A percentile compares a stretch with the other conserved stretches of the same genome.
phyloP scores from a whole-genome alignment of 2,797 vertebrate genomes.

The Spinus pinus region DNA sequence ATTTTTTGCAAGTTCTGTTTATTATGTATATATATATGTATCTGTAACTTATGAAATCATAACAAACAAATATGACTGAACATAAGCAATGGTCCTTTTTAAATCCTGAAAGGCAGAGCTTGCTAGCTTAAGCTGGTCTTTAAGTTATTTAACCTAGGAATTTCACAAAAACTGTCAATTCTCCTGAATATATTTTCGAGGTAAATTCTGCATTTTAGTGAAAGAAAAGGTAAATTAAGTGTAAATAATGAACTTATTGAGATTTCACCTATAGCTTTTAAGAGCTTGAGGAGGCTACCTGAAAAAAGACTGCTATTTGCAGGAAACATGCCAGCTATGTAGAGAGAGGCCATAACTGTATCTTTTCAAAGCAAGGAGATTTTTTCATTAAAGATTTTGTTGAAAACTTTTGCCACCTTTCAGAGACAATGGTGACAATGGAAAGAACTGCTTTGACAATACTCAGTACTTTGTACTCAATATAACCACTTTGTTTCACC shows the following conservation, averaged over 20 bases:
- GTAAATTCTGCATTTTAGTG: not conserved
- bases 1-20: not conserved
- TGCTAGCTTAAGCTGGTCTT: not conserved
- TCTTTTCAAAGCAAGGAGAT: not conserved
- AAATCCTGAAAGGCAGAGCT: not conserved
- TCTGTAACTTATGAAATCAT: not conserved
- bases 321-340: not conserved
- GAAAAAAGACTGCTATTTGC: not conserved
- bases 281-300: not conserved
- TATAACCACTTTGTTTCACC: not conserved
- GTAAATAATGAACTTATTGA: not conserved
- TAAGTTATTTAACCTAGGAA: not conserved
- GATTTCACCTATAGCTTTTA: not conserved
- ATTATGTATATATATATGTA: not conserved
- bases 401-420: not conserved
- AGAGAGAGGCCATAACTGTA: not conserved
- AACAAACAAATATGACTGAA: not conserved
- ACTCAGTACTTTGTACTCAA: not conserved
- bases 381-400: not conserved
- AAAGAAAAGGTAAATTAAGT: not conserved
- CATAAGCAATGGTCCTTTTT: not conserved
- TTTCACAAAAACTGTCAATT: not conserved
- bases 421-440: not conserved
- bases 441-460: not conserved
- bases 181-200: not conserved